Percentiles rank a stretch among this genome's conserved stretches.
phyloP scores from a whole-genome alignment of 2,797 vertebrate genomes.

The Microchirus variegatus region DNA sequence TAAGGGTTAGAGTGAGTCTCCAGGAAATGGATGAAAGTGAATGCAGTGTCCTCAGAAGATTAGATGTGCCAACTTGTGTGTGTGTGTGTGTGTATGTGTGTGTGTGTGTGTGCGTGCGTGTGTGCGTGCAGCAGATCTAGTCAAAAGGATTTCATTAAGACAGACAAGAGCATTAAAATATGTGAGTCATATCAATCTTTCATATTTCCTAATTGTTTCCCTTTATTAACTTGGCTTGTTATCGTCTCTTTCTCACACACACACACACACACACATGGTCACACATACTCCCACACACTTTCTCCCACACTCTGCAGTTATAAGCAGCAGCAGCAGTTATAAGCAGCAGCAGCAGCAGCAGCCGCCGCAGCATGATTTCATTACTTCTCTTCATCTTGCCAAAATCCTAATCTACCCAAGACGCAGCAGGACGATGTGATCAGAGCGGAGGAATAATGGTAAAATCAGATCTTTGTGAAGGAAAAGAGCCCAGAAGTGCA shows the following conservation, averaged over 20 bases:
- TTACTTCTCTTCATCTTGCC: slow-evolving; percentile 61
- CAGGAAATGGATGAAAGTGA: too few species aligned
- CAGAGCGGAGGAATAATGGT: slow-evolving; percentile 60
- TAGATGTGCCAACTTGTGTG: not conserved
- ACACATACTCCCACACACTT: slow-evolving; percentile 66
- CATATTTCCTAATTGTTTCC: slow-evolving; percentile 76
- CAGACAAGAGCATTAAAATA: slow-evolving; percentile 62
- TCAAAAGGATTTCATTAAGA: slow-evolving; percentile 64
- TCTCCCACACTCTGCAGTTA: slow-evolving; percentile 67
- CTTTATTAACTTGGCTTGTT: slow-evolving; percentile 78
- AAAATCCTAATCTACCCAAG: slow-evolving; percentile 74
- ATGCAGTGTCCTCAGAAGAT: too few species aligned
- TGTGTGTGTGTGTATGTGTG: too few species aligned
- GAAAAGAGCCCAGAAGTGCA: slow-evolving; percentile 60
- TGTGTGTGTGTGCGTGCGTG: too few species aligned
- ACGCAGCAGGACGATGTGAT: slow-evolving; percentile 66
- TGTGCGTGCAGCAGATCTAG: slow-evolving; percentile 53
- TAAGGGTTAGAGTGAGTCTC: too few species aligned
- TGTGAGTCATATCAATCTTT: slow-evolving; percentile 71
- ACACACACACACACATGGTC: slow-evolving; percentile 34
- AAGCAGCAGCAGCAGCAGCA: slow-evolving; percentile 62
- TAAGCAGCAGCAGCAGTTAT: slow-evolving; percentile 63
- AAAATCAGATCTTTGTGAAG: slow-evolving; percentile 54
- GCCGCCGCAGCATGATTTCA: slow-evolving; percentile 59
- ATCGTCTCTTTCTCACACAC: slow-evolving; percentile 48